Percentiles rank a stretch among this genome's conserved stretches.
phyloP scores from a whole-genome alignment of 1,140 invertebrate species.

The Drosophila gunungcola region DNA sequence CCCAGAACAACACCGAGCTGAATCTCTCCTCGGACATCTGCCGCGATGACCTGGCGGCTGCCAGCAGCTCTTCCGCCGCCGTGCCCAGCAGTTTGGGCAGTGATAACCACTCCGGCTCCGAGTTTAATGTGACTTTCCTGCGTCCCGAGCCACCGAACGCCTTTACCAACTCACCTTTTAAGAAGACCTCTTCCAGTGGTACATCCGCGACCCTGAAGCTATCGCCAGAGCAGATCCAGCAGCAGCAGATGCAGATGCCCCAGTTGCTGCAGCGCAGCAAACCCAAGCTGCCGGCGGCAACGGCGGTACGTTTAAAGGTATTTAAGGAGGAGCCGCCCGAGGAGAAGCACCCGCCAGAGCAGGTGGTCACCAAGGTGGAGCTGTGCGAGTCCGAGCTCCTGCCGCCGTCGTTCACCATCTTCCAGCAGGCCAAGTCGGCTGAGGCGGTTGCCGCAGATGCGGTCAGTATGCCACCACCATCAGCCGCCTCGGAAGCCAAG shows the following conservation, averaged over 20 bases:
- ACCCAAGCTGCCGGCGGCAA: constrained; percentile 57
- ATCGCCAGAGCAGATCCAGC: constrained; percentile 56
- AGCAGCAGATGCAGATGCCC: constrained; percentile 25
- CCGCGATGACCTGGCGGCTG: constrained; percentile 46
- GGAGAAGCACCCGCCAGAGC: constrained; percentile 28
- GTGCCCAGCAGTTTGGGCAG: constrained; percentile 15
- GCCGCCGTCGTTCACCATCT: constrained; percentile 66
- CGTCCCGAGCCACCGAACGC: constrained; percentile 71
- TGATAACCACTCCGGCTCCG: constrained; percentile 60
- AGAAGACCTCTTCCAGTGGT: constrained; percentile 49
- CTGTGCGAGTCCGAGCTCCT: constrained; percentile 51
- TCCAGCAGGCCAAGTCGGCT: constrained; percentile 42
- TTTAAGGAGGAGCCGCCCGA: constrained; percentile 68
- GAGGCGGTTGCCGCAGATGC: constrained; percentile 12
- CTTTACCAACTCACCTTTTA: constrained; percentile 71
- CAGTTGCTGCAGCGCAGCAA: constrained; percentile 64
- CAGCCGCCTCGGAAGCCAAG: constrained; percentile 37
- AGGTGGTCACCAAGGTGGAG: constrained; percentile 63
- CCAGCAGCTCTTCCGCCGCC: constrained; percentile 14
- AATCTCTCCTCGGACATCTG: constrained; percentile 60
- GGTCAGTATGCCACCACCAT: constrained; percentile 61
- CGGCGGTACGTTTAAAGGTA: constrained; percentile 63
- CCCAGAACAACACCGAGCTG: constrained; percentile 73
- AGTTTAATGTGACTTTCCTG: constrained; percentile 69
- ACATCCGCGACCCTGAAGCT: constrained; percentile 41